Conservation (phyloP, 2,797 vertebrate genomes). For the Chrosomus eos region DNA sequence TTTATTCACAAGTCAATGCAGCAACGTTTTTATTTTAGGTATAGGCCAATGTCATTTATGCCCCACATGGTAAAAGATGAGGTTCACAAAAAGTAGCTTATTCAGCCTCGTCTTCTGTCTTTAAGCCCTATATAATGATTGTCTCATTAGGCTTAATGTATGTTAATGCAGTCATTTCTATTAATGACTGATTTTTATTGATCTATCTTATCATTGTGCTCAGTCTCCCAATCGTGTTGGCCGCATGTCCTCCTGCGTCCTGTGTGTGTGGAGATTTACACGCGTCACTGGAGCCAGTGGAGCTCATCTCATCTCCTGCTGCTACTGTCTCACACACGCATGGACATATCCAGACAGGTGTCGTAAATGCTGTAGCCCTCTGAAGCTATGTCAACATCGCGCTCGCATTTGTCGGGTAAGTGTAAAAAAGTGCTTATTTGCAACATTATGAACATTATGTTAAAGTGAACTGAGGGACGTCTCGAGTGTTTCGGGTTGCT, state of each 20-base stretch:
- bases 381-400: background rate
- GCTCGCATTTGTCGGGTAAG: slow-evolving; percentile 11
- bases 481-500: background rate
- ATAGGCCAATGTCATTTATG: no score
- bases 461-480: background rate
- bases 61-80: no score
- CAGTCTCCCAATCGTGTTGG: background rate
- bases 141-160: background rate
- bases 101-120: background rate
- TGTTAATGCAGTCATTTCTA: background rate
- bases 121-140: background rate
- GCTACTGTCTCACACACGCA: slow-evolving; percentile 1
- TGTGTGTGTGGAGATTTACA: background rate
- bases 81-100: background rate
- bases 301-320: background rate
- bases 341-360: background rate
- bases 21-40: no score
- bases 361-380: background rate
- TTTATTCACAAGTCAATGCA: no score
- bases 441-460: background rate
- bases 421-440: slow-evolving; percentile 15
- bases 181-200: background rate
- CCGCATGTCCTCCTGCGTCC: background rate
- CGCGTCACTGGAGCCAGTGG: background rate
- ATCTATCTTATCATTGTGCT: background rate